These are phyloP conservation scores for Seira ritae DNA, from an alignment of 2,888 invertebrate species.

Conservation along the genomic window DNA sequence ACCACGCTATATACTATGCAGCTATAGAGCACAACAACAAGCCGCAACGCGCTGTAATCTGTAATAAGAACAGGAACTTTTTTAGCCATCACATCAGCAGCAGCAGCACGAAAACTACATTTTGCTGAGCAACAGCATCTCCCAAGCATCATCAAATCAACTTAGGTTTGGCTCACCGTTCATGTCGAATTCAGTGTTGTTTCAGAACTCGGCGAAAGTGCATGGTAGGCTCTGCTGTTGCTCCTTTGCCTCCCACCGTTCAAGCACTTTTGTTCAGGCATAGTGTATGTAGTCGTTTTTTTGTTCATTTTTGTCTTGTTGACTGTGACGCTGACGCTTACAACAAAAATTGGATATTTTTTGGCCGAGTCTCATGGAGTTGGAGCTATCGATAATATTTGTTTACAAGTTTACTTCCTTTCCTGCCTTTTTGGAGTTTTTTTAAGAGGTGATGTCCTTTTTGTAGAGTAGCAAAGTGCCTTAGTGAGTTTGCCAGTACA, in stretches of 20 bases:
- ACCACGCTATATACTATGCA: conserved; percentile 5
- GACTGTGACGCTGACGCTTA: conserved; percentile 8
- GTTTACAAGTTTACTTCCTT: conserved; percentile 16
- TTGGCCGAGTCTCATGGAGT: not conserved
- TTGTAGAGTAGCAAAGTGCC: not conserved
- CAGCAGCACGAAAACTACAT: not conserved
- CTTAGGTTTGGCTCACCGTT: conserved; percentile 4
- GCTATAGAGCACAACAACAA: not conserved
- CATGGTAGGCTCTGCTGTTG: conserved; percentile 34
- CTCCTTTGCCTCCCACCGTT: conserved; percentile 12
- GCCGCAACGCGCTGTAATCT: conserved; percentile 7
- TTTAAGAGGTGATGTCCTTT: not conserved
- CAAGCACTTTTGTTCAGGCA: conserved; percentile 12
- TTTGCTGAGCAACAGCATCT: conserved; percentile 8
- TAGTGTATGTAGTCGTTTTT: not conserved
- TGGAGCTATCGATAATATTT: conserved; percentile 1
- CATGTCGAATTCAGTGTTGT: conserved; percentile 47
- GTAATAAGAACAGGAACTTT: not conserved
- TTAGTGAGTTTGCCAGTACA: too few species aligned
- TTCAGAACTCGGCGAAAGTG: conserved; percentile 53
- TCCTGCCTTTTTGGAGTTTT: not conserved
- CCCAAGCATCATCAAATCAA: not conserved
- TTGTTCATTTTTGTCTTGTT: not conserved
- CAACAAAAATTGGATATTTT: not conserved
- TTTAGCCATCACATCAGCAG: conserved; percentile 7